These are phyloP conservation scores for Ginglymostoma cirratum DNA, from an alignment of 2,113 vertebrate genomes.

Conservation along the genomic window DNA sequence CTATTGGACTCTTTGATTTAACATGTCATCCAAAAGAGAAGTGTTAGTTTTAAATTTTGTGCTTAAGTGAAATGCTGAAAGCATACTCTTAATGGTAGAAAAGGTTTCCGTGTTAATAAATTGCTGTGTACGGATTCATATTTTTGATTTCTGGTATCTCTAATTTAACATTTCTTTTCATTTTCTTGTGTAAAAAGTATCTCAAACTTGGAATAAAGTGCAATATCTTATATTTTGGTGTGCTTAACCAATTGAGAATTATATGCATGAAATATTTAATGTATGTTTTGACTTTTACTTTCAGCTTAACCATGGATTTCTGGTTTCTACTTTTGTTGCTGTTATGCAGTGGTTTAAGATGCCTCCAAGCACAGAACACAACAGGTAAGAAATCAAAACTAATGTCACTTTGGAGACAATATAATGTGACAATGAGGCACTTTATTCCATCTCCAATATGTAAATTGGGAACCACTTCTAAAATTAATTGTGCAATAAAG, in stretches of 20 bases:
- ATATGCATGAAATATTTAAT: neutral
- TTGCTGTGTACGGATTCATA: neutral
- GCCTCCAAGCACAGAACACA: neutral
- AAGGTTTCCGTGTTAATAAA: neutral
- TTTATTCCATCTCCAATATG: neutral
- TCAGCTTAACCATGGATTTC: constrained; percentile 29
- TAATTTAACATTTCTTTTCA: neutral
- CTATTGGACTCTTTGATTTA: no score
- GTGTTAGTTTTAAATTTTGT: no score
- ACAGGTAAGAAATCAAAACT: constrained; percentile 11
- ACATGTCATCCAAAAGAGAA: no score
- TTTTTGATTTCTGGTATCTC: neutral
- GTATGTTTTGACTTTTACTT: neutral
- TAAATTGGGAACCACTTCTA: neutral
- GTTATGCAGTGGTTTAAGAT: neutral
- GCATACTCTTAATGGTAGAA: neutral
- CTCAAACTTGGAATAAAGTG: neutral
- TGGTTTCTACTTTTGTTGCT: constrained; percentile 6
- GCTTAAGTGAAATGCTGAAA: neutral
- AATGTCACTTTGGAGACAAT: neutral
- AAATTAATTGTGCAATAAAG: neutral
- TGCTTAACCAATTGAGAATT: neutral
- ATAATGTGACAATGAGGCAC: neutral
- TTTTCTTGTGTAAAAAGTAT: neutral
- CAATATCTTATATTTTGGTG: neutral